Percentiles rank a stretch among this genome's conserved stretches.
Conservation (phyloP, 2,888 invertebrate species). For the Sphecodes monilicornis region DNA sequence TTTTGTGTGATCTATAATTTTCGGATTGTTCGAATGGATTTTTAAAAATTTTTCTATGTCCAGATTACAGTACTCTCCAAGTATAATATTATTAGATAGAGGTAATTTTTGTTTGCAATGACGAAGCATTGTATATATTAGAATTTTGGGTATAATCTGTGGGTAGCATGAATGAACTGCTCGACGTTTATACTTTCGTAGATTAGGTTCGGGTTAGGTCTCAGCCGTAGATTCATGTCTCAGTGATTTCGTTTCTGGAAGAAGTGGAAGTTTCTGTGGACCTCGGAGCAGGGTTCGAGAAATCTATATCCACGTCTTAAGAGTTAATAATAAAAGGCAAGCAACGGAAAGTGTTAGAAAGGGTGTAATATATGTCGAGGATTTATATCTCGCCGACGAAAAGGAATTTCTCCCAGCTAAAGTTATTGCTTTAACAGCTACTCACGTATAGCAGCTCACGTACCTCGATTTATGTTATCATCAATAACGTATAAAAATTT, state of each 20-base stretch:
- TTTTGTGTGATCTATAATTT: too few species aligned
- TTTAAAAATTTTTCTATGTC: neutral
- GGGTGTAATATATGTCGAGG: slow-evolving; percentile 41
- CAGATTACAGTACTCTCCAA: neutral
- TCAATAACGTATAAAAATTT: slow-evolving; percentile 32
- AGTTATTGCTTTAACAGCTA: slow-evolving; percentile 39
- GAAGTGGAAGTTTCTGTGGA: neutral
- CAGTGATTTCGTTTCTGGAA: neutral
- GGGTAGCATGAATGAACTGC: neutral
- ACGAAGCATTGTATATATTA: neutral
- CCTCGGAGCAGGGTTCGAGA: neutral
- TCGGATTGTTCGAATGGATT: neutral
- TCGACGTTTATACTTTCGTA: neutral
- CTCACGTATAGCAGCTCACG: slow-evolving; percentile 23
- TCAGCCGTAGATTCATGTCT: slow-evolving; percentile 3
- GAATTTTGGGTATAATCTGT: neutral
- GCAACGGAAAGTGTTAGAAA: slow-evolving; percentile 15
- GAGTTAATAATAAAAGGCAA: slow-evolving; percentile 43
- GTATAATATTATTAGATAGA: neutral
- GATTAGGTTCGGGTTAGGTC: neutral
- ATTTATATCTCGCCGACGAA: slow-evolving; percentile 32
- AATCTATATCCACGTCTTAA: neutral
- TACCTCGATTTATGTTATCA: slow-evolving; percentile 30
- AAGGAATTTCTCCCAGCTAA: slow-evolving; percentile 31
- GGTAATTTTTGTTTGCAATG: neutral